Percentiles rank a stretch among this genome's conserved stretches.
Evolutionary conservation across 1,140 invertebrate genomes (phyloP).

Genomic region (Drosophila lini): DNA sequence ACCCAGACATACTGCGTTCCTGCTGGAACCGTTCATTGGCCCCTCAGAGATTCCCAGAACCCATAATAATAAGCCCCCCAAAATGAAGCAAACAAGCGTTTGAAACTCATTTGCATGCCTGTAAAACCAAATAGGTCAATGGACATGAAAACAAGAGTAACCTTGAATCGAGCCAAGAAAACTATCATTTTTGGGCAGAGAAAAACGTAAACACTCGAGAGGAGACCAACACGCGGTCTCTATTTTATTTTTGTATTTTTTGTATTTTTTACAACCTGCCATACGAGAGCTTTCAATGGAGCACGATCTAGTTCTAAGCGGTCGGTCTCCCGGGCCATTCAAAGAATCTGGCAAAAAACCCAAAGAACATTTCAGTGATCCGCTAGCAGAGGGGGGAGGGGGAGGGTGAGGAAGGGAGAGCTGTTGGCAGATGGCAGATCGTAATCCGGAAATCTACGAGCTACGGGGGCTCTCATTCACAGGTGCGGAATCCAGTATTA

Average conservation of each 20-base stretch:
- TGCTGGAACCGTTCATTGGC: constrained; percentile 10
- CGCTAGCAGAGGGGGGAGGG: neutral
- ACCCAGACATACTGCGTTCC: too few species aligned
- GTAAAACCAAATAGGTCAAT: constrained; percentile 76
- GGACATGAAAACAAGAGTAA: constrained; percentile 83
- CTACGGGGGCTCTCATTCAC: constrained; percentile 57
- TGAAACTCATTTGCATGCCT: constrained; percentile 54
- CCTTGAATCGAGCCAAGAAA: constrained; percentile 62
- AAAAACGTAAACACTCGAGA: constrained; percentile 76
- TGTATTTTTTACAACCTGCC: constrained; percentile 32
- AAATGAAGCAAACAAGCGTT: constrained; percentile 7
- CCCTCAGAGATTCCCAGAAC: neutral
- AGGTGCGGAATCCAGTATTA: constrained; percentile 43
- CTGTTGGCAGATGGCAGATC: constrained; percentile 5
- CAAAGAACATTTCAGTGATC: constrained; percentile 66
- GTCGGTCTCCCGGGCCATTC: constrained; percentile 46
- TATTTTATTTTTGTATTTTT: constrained; percentile 39
- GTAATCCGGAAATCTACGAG: constrained; percentile 73
- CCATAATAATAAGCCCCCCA: neutral
- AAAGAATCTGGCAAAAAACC: constrained; percentile 76
- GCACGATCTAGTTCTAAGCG: constrained; percentile 35
- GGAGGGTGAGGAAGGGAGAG: neutral
- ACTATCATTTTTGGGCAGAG: constrained; percentile 23
- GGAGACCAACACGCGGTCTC: constrained; percentile 61
- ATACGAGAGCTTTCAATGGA: constrained; percentile 56